phyloP scores from a whole-genome alignment of 2,888 invertebrate species.

The Cheilosia variabilis region DNA sequence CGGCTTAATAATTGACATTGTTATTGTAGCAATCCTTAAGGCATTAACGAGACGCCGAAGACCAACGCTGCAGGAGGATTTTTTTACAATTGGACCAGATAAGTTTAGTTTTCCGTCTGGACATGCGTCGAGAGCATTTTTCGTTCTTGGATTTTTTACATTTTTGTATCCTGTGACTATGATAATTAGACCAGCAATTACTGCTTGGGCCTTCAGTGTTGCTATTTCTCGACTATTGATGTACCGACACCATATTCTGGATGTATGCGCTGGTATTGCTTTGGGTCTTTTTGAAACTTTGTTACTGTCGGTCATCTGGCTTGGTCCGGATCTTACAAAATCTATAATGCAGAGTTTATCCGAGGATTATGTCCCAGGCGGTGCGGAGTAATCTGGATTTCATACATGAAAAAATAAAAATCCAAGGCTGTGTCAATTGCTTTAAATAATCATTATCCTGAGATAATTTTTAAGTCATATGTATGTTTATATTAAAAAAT shows the following conservation, averaged over 20 bases:
- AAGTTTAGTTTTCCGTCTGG: constrained; percentile 97
- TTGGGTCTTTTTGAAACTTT: constrained; percentile 90
- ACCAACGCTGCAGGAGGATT: constrained; percentile 88
- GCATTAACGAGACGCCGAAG: constrained; percentile 90
- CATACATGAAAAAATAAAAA: background rate
- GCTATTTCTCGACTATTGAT: constrained; percentile 92
- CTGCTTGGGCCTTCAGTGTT: constrained; percentile 90
- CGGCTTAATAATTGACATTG: constrained; percentile 91
- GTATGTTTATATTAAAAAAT: too few species aligned
- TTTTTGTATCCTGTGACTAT: constrained; percentile 86
- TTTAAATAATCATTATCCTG: too few species aligned
- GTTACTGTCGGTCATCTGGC: constrained; percentile 87
- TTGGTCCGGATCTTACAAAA: constrained; percentile 84
- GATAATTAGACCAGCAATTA: constrained; percentile 86
- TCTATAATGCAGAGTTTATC: constrained; percentile 61
- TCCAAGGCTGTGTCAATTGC: too few species aligned
- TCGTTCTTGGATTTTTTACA: constrained; percentile 90
- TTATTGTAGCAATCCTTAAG: constrained; percentile 91
- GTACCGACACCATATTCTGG: constrained; percentile 94
- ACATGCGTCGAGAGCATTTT: constrained; percentile 93
- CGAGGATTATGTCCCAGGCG: constrained; percentile 70
- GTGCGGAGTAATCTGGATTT: constrained; percentile 45
- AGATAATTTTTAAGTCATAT: too few species aligned
- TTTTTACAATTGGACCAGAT: constrained; percentile 91
- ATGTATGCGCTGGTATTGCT: constrained; percentile 90